Base-by-base conservation (phyloP, 1,140 invertebrate species). In the Drosophila repletoides region DNA sequence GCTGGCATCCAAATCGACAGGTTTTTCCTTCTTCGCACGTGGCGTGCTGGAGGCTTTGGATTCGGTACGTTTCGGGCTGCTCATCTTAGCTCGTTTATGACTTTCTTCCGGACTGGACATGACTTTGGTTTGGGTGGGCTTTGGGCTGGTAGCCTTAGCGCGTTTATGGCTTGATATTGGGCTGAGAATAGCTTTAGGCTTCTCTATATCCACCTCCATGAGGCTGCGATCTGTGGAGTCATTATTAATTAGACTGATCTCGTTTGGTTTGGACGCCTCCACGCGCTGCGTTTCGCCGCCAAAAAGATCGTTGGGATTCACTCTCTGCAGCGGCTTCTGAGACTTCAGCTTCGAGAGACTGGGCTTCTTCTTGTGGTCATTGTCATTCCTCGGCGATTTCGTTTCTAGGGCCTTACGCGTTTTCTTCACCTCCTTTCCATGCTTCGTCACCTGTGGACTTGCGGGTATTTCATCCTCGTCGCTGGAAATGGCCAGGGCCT, bases 211-310 rank as follows among this genome's bases (percentile, higher is more conserved):
- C 3, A 87, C 65, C 31, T 89, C 81, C 87, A 89, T 80, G 0
- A 89, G 58, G 33, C 87, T 89, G 12, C 61, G 52, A 60, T 87
- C 83, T 24, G 79, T 83, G 0, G 71, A 69, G 17, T 89, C 76
- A 40, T 89, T 71, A 3, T 89, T 84, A 0, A 74, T 15, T 4
- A 74, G 12, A 12, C 64, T 67, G 10, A 65, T 72, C 2, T 56
- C 61, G 24, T 88, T 89, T 0, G 73, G 71, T 12, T 79, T 88
- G n/a, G 75, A 53, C 1, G 70, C 53, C 24, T 83, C 74, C 6
- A 86, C 41, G 0, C 88, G 74, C 9, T 70, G 74, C n/a, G 88
- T 74, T 63, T 89, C 84, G 0, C 88, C 88, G 9, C 88, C 88
- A 56, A 89, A 89, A 1, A 89, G 33, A 1, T 72, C 48, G 2